Base-by-base conservation (phyloP, 2,888 invertebrate species). In the Erebia aethiops region DNA sequence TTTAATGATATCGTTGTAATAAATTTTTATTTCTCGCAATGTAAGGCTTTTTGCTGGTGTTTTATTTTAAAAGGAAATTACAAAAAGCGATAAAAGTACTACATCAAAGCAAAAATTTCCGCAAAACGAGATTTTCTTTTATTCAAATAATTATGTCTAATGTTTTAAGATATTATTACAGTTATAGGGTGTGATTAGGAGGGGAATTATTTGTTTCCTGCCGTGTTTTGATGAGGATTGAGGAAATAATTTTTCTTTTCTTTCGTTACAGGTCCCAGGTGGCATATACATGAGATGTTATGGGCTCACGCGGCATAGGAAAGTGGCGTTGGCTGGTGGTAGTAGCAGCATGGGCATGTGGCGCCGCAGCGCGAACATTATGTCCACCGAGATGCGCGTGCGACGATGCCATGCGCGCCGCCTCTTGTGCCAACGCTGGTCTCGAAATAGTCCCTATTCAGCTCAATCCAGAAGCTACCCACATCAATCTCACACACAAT, bases 361-460 rank as follows among this genome's bases (percentile, higher is more conserved):
- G 95, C 78, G 90, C 89, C 69, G 82, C 93, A 60, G 94, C 94
- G 74, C 92, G 93, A 80, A 95, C 95, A 71, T 94, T 97, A 75
- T 98, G 98, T 86, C 98, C 98, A 64, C 94, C 95, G 71, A 95
- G 96, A 80, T 98, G 98, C 88, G 94, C 94, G 75, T 98, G 98
- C 94, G 95, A 96, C 93, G 97, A 98, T 86, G 95, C 96, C 67
- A 92, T 95, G 76, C 95, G 97, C 76, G 95, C 95, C 72, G 96
- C 96, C 43, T 95, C 95, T 76, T 98, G 98, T 87, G 95, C 96
- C 77, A 95, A 95, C 81, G 97, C 97, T 69, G 95, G 95, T 74
- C 95, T 98, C 77, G 97, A 97, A 85, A 96, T 97, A 79, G 97
- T 98, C 69, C 98, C 98, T 73, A 97, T 98, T 79, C 97, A 97